Percentiles rank a stretch among this genome's conserved stretches.
phyloP scores from a whole-genome alignment of 2,797 vertebrate genomes.

The Rachycentron canadum region DNA sequence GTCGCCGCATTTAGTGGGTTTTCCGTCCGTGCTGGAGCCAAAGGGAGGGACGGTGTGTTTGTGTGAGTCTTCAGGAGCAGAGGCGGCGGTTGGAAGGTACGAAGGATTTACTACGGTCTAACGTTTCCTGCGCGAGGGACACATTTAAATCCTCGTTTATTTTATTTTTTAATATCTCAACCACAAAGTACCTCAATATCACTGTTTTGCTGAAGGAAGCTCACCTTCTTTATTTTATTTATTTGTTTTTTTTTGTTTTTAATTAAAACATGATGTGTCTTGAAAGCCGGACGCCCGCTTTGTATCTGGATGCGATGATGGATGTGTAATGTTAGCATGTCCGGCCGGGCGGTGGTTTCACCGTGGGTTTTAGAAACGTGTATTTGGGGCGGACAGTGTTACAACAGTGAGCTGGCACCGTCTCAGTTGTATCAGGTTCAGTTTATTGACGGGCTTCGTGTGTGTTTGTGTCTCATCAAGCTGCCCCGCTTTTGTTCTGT shows the following conservation, averaged over 20 bases:
- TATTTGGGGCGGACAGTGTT: background rate
- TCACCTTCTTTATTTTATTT: fast-evolving
- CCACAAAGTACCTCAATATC: background rate
- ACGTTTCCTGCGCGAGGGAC: conserved; percentile 9
- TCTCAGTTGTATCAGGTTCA: background rate
- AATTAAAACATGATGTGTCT: background rate
- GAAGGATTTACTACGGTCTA: background rate
- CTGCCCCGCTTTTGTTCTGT: conserved; percentile 64
- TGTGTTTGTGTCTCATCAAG: conserved; percentile 1
- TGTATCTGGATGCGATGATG: conserved; percentile 46
- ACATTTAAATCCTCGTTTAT: conserved; percentile 14
- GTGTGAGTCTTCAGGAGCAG: conserved; percentile 10
- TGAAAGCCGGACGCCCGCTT: conserved; percentile 22
- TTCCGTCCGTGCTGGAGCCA: background rate
- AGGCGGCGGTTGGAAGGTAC: conserved; percentile 63
- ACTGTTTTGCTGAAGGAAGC: fast-evolving
- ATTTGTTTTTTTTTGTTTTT: background rate
- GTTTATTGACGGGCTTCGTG: conserved; percentile 25
- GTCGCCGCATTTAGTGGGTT: conserved; percentile 36
- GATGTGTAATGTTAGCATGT: conserved; percentile 53
- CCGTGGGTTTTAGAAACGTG: background rate
- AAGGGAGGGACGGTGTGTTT: conserved; percentile 38
- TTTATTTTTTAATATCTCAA: background rate
- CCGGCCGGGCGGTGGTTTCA: conserved; percentile 36
- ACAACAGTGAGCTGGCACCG: background rate